Percentiles rank a stretch among this genome's conserved stretches.
These are phyloP conservation scores for Alcis repandata DNA, from an alignment of 2,888 invertebrate genomes.

Conservation along the genomic window DNA sequence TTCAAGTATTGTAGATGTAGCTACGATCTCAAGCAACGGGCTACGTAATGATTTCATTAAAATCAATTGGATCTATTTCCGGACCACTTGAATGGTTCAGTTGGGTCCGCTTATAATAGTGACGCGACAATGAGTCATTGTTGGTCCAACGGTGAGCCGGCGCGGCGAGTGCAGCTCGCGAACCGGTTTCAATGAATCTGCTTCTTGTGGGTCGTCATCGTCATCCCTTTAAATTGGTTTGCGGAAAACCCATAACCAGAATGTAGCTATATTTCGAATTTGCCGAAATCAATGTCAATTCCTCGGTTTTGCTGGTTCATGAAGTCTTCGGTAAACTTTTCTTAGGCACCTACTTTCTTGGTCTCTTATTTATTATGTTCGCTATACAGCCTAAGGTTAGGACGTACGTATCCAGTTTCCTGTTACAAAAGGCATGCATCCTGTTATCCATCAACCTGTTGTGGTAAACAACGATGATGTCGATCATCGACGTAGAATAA, in stretches of 20 bases:
- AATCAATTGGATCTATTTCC: slow-evolving; percentile 57
- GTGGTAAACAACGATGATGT: too few relatives aligned
- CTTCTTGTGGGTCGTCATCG: slow-evolving; percentile 18
- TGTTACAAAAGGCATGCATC: too few relatives aligned
- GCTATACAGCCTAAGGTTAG: too few relatives aligned
- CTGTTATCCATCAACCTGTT: too few relatives aligned
- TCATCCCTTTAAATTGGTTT: slow-evolving; percentile 20
- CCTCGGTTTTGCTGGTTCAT: background rate
- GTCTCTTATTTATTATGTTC: background rate
- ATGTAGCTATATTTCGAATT: background rate
- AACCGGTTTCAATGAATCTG: slow-evolving; percentile 42
- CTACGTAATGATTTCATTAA: slow-evolving; percentile 37
- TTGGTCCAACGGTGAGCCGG: slow-evolving; percentile 31
- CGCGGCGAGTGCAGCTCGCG: slow-evolving; percentile 23
- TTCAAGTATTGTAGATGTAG: background rate
- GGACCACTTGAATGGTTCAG: slow-evolving; percentile 51
- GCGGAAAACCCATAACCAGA: slow-evolving; percentile 16
- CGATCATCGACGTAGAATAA: too few relatives aligned
- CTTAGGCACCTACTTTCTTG: too few relatives aligned
- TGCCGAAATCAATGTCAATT: background rate
- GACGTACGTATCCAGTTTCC: too few relatives aligned
- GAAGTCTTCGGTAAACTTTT: background rate
- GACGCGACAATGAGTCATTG: slow-evolving; percentile 47
- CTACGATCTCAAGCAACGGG: slow-evolving; percentile 5
- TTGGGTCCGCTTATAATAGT: slow-evolving; percentile 42